Evolutionary conservation across 2,797 vertebrate species (phyloP), one percentile per base, ranked within the genome.

Genomic region (Thalassophryne amazonica): DNA sequence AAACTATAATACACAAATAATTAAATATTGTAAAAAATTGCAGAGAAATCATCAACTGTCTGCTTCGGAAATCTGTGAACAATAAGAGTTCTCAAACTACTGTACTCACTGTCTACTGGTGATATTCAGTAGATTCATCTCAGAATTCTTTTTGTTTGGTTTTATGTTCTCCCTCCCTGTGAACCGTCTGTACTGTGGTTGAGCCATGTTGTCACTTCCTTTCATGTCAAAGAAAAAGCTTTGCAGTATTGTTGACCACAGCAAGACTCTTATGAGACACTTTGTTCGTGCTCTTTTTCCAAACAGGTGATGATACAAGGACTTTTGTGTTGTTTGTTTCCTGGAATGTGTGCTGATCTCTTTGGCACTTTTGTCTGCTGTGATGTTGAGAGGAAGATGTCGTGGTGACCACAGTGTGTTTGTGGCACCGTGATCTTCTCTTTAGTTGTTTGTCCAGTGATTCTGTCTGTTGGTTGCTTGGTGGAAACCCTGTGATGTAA

Each of bases 401-500:
- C 17, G 47, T 45, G 39, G 27, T 34, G 53, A 41, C 32, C 27
- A 13, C 47, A 80, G 74, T 83, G 81, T 88, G 80, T 65, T 77
- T 63, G 69, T 76, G 70, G 70, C 76, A 76, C 86, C 67, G 85
- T 69, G 77, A 79, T 48, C 61, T 74, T 80, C 76, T 81, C 73
- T 82, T 69, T 79, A 81, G 74, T 52, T 88, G 90, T 87, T 74
- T 58, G 90, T 93, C 72, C 83, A 81, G 90, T 93, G 91, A 89
- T 83, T 80, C 81, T 91, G 88, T 94, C 89, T 90, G 88, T 88
- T 80, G 87, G 84, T 76, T 89, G 94, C 86, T 80, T 89, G 93
- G 90, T 84, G 90, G 88, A 91, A 90, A 90, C 89, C 83, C 85
- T 91, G 91, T 94, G 78, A 82, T 91, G 90, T 93, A 82, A 72